These are phyloP conservation scores for Drosophila kikkawai DNA, from an alignment of 1,140 invertebrate genomes.

Conservation along the genomic window DNA sequence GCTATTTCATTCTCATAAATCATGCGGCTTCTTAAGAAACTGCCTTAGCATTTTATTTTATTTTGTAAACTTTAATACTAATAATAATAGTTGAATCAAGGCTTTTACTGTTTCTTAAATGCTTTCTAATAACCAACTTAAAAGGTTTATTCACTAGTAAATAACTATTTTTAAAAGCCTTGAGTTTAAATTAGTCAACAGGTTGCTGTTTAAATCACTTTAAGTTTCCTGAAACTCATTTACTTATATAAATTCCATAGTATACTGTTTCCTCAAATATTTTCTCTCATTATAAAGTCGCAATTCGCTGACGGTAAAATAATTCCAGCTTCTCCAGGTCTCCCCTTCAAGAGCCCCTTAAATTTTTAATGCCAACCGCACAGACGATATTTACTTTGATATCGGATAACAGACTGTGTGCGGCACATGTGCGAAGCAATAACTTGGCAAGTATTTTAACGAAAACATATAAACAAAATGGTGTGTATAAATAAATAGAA, in stretches of 20 bases:
- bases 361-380: constrained; percentile 38
- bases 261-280: constrained; percentile 15
- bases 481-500: constrained; percentile 22
- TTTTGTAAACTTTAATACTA: neutral
- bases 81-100: constrained; percentile 1
- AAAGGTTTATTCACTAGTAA: neutral
- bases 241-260: constrained; percentile 17
- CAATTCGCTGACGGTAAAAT: constrained; percentile 25
- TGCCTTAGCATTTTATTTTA: neutral
- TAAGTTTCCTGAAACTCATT: neutral
- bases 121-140: constrained; percentile 1
- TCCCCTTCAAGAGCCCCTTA: neutral
- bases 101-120: neutral
- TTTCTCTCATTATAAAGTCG: constrained; percentile 19
- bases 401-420: constrained; percentile 46
- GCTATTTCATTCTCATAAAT: constrained; percentile 41
- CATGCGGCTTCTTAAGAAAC: constrained; percentile 12
- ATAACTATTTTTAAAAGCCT: constrained; percentile 7
- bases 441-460: constrained; percentile 40
- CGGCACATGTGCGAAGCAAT: constrained; percentile 35
- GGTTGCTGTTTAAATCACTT: neutral
- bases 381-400: constrained; percentile 30
- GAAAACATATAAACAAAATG: constrained; percentile 29
- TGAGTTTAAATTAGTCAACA: constrained; percentile 18
- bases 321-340: constrained; percentile 19